phyloP scores from a whole-genome alignment of 2,797 vertebrate genomes.

The Anolis apletophallus region DNA sequence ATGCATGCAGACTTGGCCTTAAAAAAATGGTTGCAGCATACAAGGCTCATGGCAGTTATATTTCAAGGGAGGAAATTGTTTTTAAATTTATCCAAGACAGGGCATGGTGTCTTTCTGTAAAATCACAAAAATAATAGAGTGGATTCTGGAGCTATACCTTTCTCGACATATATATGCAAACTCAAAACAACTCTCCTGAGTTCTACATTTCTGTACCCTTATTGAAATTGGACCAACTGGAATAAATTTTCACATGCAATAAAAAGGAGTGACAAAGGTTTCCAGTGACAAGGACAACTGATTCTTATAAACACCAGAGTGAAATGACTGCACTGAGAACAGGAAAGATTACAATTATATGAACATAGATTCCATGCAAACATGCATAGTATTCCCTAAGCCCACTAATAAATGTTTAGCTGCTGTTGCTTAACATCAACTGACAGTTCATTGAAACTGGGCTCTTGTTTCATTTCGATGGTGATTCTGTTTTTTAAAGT shows the following conservation, averaged over 20 bases:
- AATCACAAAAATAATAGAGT: not conserved
- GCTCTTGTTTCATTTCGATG: not conserved
- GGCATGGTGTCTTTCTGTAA: not conserved
- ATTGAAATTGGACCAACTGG: conserved; percentile 48
- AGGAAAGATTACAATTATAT: not conserved
- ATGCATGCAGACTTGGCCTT: not conserved
- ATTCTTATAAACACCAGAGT: not conserved
- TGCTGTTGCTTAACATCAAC: not conserved
- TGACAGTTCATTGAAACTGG: no score
- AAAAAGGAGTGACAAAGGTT: conserved; percentile 31
- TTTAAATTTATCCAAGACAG: no score
- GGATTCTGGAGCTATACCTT: not conserved
- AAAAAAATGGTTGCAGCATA: not conserved
- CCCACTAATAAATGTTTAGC: not conserved
- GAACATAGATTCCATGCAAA: not conserved
- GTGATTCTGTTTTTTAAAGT: no score
- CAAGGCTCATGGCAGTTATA: not conserved
- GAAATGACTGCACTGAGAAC: not conserved
- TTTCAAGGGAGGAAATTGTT: not conserved
- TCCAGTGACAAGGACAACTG: not conserved
- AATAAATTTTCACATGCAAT: conserved; percentile 19
- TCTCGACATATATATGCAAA: not conserved
- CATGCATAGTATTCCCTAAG: not conserved
- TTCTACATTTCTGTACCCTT: conserved; percentile 39
- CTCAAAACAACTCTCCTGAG: not conserved